Evolutionary conservation across 2,797 vertebrate genomes (phyloP).

Genomic region (Sebastes trivittatus): DNA sequence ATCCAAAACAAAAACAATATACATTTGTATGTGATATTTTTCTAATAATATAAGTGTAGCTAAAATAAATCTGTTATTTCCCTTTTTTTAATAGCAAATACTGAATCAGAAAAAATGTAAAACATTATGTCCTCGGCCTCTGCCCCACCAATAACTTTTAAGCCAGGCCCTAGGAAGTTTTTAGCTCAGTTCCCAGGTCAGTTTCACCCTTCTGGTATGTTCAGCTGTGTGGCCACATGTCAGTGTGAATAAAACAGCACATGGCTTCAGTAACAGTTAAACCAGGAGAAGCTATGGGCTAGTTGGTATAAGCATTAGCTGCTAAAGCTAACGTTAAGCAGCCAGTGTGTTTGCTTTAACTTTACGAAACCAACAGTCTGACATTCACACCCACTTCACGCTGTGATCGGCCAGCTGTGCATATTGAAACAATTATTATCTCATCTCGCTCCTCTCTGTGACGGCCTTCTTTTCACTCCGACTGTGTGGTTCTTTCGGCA

Average conservation of each 20-base stretch:
- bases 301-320: too few relatives aligned
- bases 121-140: too few relatives aligned
- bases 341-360: background rate
- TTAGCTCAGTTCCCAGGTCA: background rate
- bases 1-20: background rate
- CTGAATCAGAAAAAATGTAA: background rate
- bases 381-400: background rate
- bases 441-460: background rate
- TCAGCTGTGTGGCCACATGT: background rate
- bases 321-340: background rate
- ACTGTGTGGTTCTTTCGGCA: background rate
- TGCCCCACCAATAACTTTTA: rapidly evolving
- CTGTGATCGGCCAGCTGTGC: background rate
- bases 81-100: background rate
- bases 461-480: background rate
- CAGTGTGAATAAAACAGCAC: background rate
- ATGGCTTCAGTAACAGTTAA: too few relatives aligned
- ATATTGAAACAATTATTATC: background rate
- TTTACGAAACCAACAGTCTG: background rate
- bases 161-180: background rate
- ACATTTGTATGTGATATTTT: background rate
- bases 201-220: background rate
- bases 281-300: too few relatives aligned
- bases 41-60: background rate
- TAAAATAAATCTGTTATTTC: background rate